These are phyloP conservation scores for Agrochola macilenta DNA, from an alignment of 2,888 invertebrate species.

Conservation along the genomic window DNA sequence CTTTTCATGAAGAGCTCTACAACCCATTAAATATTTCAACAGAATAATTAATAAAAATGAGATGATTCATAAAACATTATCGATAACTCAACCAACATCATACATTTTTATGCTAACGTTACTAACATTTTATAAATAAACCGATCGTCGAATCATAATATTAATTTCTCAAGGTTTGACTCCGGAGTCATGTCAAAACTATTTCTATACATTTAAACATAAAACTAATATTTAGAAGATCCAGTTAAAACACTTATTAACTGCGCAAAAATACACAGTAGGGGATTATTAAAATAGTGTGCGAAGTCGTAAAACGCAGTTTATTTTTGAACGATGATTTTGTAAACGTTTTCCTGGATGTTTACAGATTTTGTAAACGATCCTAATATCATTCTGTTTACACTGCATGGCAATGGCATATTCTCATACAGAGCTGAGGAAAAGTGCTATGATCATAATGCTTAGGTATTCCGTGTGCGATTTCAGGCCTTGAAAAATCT, in stretches of 20 bases:
- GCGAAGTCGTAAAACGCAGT: slow-evolving; percentile 42
- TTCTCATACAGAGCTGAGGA: neutral
- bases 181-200: slow-evolving; percentile 55
- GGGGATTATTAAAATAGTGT: slow-evolving; percentile 41
- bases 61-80: neutral
- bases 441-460: too few relatives aligned
- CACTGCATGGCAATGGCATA: neutral
- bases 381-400: neutral
- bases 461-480: too few relatives aligned
- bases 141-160: slow-evolving; percentile 16
- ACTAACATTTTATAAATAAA: slow-evolving; percentile 33
- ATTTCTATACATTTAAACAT: slow-evolving; percentile 58
- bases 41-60: slow-evolving; percentile 1
- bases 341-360: slow-evolving; percentile 27
- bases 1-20: neutral
- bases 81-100: slow-evolving; percentile 12
- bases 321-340: slow-evolving; percentile 44
- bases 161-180: slow-evolving; percentile 49
- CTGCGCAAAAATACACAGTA: slow-evolving; percentile 47
- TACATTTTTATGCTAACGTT: slow-evolving; percentile 33
- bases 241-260: slow-evolving; percentile 50
- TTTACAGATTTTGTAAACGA: slow-evolving; percentile 1
- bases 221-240: slow-evolving; percentile 60
- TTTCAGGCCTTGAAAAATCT: too few relatives aligned
- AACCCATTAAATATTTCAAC: neutral